Percentiles rank a stretch among this genome's conserved stretches.
These are phyloP conservation scores for Sinelater perroti DNA, from an alignment of 2,888 invertebrate species.

Conservation along the genomic window DNA sequence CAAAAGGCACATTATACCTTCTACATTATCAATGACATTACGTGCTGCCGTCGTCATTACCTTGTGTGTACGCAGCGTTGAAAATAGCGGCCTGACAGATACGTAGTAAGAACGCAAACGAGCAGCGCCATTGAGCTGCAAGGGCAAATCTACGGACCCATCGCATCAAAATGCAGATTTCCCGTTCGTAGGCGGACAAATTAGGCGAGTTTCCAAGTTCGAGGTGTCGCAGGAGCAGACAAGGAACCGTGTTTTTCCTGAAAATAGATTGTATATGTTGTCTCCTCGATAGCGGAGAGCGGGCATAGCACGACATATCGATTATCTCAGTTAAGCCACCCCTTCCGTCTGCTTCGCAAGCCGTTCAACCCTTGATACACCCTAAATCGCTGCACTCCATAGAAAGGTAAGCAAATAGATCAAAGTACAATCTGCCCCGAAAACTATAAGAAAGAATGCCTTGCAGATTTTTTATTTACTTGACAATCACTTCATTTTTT, in stretches of 20 bases:
- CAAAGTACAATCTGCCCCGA: too few species aligned
- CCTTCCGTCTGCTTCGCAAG: slow-evolving; percentile 19
- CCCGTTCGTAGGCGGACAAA: slow-evolving; percentile 7
- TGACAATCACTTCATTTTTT: too few species aligned
- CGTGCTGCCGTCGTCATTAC: too few species aligned
- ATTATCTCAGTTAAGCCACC: slow-evolving; percentile 29
- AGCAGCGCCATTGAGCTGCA: too few species aligned
- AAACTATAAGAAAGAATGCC: too few species aligned
- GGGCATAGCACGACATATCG: slow-evolving; percentile 29
- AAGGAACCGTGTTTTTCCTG: slow-evolving; percentile 18
- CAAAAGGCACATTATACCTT: too few species aligned
- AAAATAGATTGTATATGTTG: slow-evolving; percentile 28
- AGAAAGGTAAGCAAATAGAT: too few species aligned
- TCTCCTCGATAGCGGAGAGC: slow-evolving; percentile 24
- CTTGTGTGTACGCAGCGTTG: too few species aligned
- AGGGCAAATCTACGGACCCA: not conserved
- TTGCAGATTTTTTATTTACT: too few species aligned
- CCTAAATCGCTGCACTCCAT: slow-evolving; percentile 20
- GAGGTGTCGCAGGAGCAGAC: slow-evolving; percentile 1
- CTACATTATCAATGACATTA: too few species aligned
- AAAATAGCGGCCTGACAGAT: too few species aligned
- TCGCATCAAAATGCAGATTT: slow-evolving; percentile 11
- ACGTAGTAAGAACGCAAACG: too few species aligned
- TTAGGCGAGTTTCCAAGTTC: slow-evolving; percentile 3
- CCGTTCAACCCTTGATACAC: slow-evolving; percentile 24